These are phyloP conservation scores for Lophochroa leadbeateri DNA, from an alignment of 2,113 vertebrate species.

Conservation along the genomic window DNA sequence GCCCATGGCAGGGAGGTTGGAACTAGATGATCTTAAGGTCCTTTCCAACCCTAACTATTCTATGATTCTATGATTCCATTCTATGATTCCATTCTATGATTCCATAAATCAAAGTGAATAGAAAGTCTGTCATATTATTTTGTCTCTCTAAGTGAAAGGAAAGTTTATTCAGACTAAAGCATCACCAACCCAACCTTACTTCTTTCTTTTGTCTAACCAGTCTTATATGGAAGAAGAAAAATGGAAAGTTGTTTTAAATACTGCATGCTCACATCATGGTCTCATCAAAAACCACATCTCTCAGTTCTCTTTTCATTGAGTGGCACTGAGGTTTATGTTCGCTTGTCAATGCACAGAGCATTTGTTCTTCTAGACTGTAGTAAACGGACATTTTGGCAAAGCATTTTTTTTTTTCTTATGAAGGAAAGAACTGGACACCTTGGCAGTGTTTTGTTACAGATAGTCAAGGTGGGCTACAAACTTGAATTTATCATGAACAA, in stretches of 20 bases:
- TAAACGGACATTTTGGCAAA: background rate
- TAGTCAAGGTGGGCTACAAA: background rate
- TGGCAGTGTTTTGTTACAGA: background rate
- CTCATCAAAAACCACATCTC: background rate
- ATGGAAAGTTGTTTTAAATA: background rate
- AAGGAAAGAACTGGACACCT: background rate
- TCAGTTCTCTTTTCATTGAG: background rate
- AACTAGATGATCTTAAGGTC: no score
- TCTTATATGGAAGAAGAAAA: background rate
- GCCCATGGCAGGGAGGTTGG: no score
- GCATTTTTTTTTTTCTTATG: background rate
- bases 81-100: no score
- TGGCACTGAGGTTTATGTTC: background rate
- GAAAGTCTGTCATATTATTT: background rate
- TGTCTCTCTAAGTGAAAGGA: background rate
- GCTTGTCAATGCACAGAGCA: background rate
- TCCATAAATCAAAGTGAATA: background rate
- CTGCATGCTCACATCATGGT: background rate
- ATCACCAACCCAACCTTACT: background rate
- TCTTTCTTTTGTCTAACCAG: background rate
- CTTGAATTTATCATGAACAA: background rate
- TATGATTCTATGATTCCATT: no score
- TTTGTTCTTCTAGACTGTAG: background rate
- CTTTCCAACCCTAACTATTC: no score
- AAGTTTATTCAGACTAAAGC: background rate